phyloP scores from a whole-genome alignment of 2,797 vertebrate genomes.

The Oreonectes daqikongensis region DNA sequence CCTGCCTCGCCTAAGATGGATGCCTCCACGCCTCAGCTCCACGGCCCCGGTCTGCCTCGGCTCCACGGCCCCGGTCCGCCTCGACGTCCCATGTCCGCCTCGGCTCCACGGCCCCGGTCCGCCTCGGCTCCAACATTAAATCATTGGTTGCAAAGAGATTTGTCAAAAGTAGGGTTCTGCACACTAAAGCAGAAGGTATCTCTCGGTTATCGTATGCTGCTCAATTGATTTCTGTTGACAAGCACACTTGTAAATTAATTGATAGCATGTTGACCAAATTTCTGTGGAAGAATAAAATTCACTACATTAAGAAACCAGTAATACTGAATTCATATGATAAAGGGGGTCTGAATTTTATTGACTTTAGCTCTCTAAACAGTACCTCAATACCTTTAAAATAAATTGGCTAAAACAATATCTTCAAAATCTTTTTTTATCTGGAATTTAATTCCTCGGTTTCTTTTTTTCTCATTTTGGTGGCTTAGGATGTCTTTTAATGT shows the following conservation, averaged over 20 bases:
- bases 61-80: no score
- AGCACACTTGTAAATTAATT: neutral
- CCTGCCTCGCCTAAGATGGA: no score
- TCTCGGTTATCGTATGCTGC: neutral
- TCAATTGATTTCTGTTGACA: neutral
- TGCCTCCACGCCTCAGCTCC: no score
- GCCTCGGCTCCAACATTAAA: no score
- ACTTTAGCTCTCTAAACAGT: neutral
- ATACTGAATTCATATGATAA: neutral
- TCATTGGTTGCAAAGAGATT: neutral
- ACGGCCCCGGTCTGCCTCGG: no score
- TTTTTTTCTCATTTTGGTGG: neutral
- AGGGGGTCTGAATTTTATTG: neutral
- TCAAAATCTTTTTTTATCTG: neutral
- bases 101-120: no score
- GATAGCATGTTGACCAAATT: neutral
- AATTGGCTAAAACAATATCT: no score
- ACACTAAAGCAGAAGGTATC: neutral
- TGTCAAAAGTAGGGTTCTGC: neutral
- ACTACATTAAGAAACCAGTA: neutral
- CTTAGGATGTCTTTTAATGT: no score
- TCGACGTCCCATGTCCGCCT: no score
- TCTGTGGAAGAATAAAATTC: neutral
- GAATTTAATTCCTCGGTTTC: neutral
- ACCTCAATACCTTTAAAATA: no score